Conservation (phyloP, 2,797 vertebrate genomes). For the Potorous gilbertii region DNA sequence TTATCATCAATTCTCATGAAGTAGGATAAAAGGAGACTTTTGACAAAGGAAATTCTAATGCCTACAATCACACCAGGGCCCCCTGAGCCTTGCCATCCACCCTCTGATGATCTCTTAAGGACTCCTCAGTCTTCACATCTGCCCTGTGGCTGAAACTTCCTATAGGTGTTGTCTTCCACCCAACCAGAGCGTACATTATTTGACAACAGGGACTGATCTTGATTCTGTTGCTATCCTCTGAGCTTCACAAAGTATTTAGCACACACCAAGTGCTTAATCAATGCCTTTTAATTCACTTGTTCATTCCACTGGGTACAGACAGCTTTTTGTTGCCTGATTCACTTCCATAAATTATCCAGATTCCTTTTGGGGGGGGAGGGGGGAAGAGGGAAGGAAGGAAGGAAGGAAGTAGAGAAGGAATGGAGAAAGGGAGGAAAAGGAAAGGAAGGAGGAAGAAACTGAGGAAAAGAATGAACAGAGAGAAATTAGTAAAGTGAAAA, state of each 20-base stretch:
- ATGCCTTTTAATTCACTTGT: background rate
- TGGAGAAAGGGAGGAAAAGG: no score
- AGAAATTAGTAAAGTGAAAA: background rate
- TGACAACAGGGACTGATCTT: background rate
- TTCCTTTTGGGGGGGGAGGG: background rate
- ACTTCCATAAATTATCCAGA: background rate
- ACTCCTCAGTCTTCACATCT: background rate
- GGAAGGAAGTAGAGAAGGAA: no score
- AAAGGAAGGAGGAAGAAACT: background rate
- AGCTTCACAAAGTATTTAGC: background rate
- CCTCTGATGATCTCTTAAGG: background rate
- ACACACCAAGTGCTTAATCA: background rate
- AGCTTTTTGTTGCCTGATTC: background rate
- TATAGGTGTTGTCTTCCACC: background rate
- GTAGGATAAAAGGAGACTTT: rapidly evolving
- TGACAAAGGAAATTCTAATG: rapidly evolving
- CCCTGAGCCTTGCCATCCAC: background rate
- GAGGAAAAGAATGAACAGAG: background rate
- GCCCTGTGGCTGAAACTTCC: background rate
- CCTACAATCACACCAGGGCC: background rate
- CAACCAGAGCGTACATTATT: background rate
- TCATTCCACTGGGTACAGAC: background rate
- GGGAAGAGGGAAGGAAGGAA: background rate
- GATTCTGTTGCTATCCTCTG: background rate
- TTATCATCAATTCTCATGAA: rapidly evolving